phyloP scores from a whole-genome alignment of 1,140 invertebrate species.

The Pseudomyrmex sp. region DNA sequence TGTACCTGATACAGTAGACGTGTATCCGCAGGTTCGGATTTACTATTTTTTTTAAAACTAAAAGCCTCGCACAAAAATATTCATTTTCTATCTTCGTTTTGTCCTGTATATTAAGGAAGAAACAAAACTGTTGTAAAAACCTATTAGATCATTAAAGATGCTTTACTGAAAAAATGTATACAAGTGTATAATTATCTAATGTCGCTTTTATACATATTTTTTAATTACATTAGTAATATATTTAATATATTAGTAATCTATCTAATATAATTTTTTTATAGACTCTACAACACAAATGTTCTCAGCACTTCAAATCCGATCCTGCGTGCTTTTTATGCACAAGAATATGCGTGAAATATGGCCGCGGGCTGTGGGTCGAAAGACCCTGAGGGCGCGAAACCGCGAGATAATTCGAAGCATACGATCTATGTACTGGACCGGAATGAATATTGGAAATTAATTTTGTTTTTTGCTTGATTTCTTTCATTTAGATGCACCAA shows the following conservation, averaged over 20 bases:
- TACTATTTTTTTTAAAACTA: background rate
- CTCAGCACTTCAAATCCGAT: conserved; percentile 16
- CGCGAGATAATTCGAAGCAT: conserved; percentile 70
- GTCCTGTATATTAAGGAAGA: background rate
- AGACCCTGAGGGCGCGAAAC: conserved; percentile 72
- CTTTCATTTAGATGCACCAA: background rate
- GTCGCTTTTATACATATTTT: too few relatives aligned
- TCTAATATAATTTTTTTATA: too few relatives aligned
- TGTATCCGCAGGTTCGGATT: conserved; percentile 32
- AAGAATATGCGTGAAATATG: conserved; percentile 46
- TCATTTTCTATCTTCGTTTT: background rate
- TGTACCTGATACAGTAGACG: background rate
- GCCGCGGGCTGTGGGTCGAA: conserved; percentile 80
- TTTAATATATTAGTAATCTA: too few relatives aligned
- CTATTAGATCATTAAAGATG: too few relatives aligned
- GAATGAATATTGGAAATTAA: conserved; percentile 34
- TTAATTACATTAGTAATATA: too few relatives aligned
- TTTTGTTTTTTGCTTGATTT: conserved; percentile 16
- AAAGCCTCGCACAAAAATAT: background rate
- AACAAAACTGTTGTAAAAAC: too few relatives aligned
- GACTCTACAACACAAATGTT: too few relatives aligned
- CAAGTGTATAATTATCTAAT: too few relatives aligned
- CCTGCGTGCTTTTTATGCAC: conserved; percentile 29
- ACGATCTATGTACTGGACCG: conserved; percentile 18
- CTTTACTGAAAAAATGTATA: too few relatives aligned